Evolutionary conservation across 2,113 vertebrate species (phyloP), one percentile per base, ranked within the genome.

Genomic region (Microtus oregoni): DNA sequence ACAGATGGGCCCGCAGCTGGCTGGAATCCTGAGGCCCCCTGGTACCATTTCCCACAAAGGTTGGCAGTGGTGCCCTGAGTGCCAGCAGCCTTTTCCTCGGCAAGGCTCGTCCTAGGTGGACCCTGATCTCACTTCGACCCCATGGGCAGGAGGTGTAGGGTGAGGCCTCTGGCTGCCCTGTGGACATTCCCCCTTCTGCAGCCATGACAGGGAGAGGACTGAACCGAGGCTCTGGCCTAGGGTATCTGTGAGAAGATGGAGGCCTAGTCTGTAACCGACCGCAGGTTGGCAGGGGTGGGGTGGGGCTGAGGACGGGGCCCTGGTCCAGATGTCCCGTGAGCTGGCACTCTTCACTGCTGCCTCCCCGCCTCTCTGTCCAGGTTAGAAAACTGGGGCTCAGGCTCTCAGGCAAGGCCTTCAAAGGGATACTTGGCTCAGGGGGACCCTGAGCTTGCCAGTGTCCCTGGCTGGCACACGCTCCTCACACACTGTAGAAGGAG

Each of bases 401-500:
- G 58, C 17, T 63, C 38, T 28, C 73, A 22, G 13, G 20, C 24
- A 65, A 47, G 82, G 35, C 24, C 92, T 67, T 38, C 24, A 68
- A 44, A 78, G 26, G 50, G n/a, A 13, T 9, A 3, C 5, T 1
- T 10, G 30, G 58, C 30, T 14, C 9, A 79, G 55, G 30, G 76
- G 67, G 41, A 41, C 79, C 50, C 41, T 82, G 35, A 12, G 32
- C 30, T 61, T 41, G 63, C 68, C n/a, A 9, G 24, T 9, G 24
- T 30, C 63, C 20, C 12, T 20, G 13, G 47, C 58, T 73, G 24
- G 26, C 7, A 8, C 11, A 2, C 0, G n/a, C 38, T 73, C 38
- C 44, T 11, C 3, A 1, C 19, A 22, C 52, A 20, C 15, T 4
- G 3, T 1, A 28, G 20, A 2, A 11, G 20, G 38, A 26, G 30